Base-by-base conservation (phyloP, 2,113 vertebrate species). In the Channa maculata region DNA sequence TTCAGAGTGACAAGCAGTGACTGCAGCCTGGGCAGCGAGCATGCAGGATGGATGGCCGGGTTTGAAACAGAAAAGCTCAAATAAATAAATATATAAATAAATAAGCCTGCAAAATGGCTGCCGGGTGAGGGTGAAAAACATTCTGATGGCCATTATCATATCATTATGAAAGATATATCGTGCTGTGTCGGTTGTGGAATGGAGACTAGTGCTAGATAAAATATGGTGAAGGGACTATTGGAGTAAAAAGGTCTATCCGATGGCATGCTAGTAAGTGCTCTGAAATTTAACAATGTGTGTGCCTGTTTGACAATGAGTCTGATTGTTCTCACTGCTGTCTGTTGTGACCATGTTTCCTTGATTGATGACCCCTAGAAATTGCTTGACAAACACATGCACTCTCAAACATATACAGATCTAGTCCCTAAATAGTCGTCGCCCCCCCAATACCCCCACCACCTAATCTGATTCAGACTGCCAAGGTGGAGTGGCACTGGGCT, bases 401-500 rank as follows among this genome's bases (percentile, higher is more conserved):
- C 69, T 78, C 34, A 61, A 37, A 69, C 73, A 55, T 46, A 61
- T 46, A 66, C 55, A 57, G 9, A 69, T 66, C 62, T 24, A 39
- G 57, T 45, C 68, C 1, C 69, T 55, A 52, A 52, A 65, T 41
- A 13, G 54, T 10, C 65, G n/a, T n/a, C n/a, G n/a, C n/a, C n/a
- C 74, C 24, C 5, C 54, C 58, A 45, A 37, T 8, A 1, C 60
- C 44, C 74, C 72, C 58, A 15, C 62, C 71, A 94, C 95, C 95
- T 91, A 71, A 24, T 88, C 94, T 96, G 96, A 96, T 96, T 96
- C 95, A 54, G 89, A 93, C 86, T 83, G 93, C 95, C 89, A 93
- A 93, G 93, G 92, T 94, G 75, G 88, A 89, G 89, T 92, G 92
- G 93, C 84, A 91, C 92, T 93, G 91, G 94, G 94, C 95, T 93